Evolutionary conservation across 2,888 invertebrate genomes (phyloP).

Genomic region (Orthosia gracilis): DNA sequence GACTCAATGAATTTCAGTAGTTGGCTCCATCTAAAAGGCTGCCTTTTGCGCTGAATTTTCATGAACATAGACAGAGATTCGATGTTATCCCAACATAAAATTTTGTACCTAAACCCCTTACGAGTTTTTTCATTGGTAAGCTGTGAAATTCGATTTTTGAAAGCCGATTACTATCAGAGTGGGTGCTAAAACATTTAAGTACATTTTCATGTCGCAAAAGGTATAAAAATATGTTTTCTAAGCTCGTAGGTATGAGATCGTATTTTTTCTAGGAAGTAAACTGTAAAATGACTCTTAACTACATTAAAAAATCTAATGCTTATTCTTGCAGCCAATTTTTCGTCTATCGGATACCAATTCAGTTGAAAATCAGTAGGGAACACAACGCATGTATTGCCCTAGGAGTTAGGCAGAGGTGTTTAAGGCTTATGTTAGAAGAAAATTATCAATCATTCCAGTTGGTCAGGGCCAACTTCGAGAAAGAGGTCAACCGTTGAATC

Average conservation of each 20-base stretch:
- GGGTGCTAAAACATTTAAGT: background rate
- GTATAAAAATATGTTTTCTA: background rate
- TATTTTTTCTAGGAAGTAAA: background rate
- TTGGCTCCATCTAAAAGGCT: slow-evolving; percentile 15
- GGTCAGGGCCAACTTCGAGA: too few relatives aligned
- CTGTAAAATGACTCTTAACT: background rate
- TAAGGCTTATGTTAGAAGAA: too few relatives aligned
- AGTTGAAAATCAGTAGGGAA: background rate
- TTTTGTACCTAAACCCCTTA: slow-evolving; percentile 11
- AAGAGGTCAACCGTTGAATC: too few relatives aligned
- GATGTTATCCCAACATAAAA: slow-evolving; percentile 15
- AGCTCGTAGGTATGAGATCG: background rate
- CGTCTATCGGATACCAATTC: background rate
- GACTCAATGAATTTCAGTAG: slow-evolving; percentile 45
- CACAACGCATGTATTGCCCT: background rate
- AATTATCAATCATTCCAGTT: too few relatives aligned
- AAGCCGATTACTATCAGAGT: slow-evolving; percentile 25
- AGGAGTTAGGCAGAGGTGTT: too few relatives aligned
- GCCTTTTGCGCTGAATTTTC: slow-evolving; percentile 17
- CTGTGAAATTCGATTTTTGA: slow-evolving; percentile 16
- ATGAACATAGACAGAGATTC: slow-evolving; percentile 12
- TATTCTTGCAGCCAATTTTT: background rate
- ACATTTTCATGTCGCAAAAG: slow-evolving; percentile 6
- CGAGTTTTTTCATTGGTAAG: slow-evolving; percentile 1
- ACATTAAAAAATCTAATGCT: background rate